Base-by-base conservation (phyloP, 2,888 invertebrate genomes). In the Idaea biselata region DNA sequence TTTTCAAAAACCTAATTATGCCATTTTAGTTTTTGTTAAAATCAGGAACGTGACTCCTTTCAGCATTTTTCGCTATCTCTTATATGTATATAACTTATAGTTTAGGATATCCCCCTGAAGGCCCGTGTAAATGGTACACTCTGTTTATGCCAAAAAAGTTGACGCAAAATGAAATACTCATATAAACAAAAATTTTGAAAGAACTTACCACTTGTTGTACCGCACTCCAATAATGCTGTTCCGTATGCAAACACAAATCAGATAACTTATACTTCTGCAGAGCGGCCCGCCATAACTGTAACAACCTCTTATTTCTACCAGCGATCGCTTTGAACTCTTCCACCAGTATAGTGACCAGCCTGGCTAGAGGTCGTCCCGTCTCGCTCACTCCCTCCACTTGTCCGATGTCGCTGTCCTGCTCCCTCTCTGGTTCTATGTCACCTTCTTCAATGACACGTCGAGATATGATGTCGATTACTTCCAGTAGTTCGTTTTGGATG, bases 201-300 rank as follows among this genome's bases (percentile, higher is more conserved):
- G 25, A 58, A 93, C 95, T 91, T 89, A 97, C 97, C 77, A 97
- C 97, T 81, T 96, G 95, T 84, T 98, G 98, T 54, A 97, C 96
- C 75, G 97, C 96, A 56, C 95, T 95, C 98, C 98, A 98, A 72
- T 97, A 97, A 81, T 97, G 96, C 55, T 95, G 87, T 44, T 89
- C 89, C 0, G 95, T 95, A 74, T 94, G 93, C 68, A 91, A 90
- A 77, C 93, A 95, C 73, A 93, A 94, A 77, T 94, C 94, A 1
- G 97, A 93, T 57, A 95, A 83, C 18, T 94, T 87, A 81, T 98
- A 97, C n/a, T 96, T 95, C 66, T 95, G 94, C 18, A 97, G 95
- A 54, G 98, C 96, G 56, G 95, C 94, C 64, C 96, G 94, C 87
- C 98, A 97, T 79, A 98, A 95, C 72, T 96, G 96, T 76, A 97